phyloP scores from a whole-genome alignment of 2,113 vertebrate species.

The Ochotona curzoniae region DNA sequence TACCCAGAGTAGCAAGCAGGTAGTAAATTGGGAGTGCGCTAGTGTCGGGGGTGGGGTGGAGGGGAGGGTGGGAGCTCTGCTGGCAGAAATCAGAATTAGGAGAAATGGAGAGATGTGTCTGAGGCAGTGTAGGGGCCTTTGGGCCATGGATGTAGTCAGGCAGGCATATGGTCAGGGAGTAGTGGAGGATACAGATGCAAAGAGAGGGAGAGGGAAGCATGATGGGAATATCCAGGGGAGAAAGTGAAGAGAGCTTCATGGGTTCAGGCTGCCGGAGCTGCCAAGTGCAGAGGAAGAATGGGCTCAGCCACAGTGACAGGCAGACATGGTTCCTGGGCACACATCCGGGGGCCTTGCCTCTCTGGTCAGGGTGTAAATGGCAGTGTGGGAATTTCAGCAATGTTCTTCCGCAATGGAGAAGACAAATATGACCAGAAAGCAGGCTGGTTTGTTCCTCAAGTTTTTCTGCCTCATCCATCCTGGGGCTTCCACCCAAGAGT shows the following conservation, averaged over 20 bases:
- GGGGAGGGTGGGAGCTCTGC: neutral
- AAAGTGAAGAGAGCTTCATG: neutral
- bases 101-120: neutral
- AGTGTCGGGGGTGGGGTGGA: neutral
- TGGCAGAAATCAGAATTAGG: neutral
- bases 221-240: neutral
- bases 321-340: neutral
- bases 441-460: neutral
- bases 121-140: neutral
- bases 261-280: neutral
- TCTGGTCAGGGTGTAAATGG: neutral
- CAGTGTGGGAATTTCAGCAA: neutral
- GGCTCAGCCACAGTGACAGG: neutral
- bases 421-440: neutral
- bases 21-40: neutral
- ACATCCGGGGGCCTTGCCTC: neutral
- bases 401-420: neutral
- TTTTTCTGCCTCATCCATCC: neutral
- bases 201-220: neutral
- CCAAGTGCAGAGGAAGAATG: neutral
- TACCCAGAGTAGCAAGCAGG: neutral
- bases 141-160: neutral
- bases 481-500: neutral
- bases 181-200: neutral
- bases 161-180: neutral